Evolutionary conservation across 2,113 vertebrate species (phyloP).

Genomic region (Myodes glareolus): DNA sequence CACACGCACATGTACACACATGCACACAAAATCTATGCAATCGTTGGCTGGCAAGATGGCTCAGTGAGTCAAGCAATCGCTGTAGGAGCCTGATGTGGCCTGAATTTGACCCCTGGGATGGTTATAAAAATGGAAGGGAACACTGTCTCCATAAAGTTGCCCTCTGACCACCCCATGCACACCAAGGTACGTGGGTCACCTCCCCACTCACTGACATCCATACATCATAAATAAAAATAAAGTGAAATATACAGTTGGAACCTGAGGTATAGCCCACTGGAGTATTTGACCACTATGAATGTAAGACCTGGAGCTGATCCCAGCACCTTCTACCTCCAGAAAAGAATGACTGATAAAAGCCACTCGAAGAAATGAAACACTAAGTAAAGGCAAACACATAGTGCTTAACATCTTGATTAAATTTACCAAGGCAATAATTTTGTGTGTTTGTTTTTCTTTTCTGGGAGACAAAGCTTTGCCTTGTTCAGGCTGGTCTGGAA

Average conservation of each 20-base stretch:
- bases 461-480: neutral
- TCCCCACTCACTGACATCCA: neutral
- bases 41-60: neutral
- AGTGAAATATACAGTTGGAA: neutral
- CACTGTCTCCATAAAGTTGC: neutral
- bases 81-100: neutral
- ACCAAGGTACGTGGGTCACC: neutral
- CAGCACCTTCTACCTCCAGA: neutral
- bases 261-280: no score
- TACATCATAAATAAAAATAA: neutral
- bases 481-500: neutral
- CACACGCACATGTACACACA: neutral
- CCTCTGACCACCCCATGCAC: neutral
- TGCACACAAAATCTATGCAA: neutral
- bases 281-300: neutral
- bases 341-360: neutral
- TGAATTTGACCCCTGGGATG: neutral
- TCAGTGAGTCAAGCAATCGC: neutral
- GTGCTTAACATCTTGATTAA: slow-evolving; percentile 6
- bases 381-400: neutral
- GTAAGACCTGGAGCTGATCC: neutral
- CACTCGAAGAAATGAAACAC: neutral
- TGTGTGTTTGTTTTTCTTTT: neutral
- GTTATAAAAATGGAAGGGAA: neutral
- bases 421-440: slow-evolving; percentile 40